A percentile compares a stretch with the other conserved stretches of the same genome.
Evolutionary conservation across 53 echinoderm and acorn worm species (phyloP).

Genomic region (Glandiceps talaboti): DNA sequence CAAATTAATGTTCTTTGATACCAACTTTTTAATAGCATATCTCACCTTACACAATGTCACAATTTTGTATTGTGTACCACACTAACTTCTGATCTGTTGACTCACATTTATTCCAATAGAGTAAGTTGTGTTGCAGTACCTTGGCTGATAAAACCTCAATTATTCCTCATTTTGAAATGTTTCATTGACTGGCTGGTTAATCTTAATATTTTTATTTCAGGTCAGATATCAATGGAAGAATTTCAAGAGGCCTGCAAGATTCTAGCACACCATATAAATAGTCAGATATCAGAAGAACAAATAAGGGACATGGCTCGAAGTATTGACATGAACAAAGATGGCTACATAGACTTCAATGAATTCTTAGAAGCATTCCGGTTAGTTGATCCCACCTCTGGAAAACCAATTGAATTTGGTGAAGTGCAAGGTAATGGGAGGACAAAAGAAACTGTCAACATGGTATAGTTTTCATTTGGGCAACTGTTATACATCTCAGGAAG

Average conservation of each 20-base stretch:
- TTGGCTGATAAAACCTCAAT: too few relatives aligned
- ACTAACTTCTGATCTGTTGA: too few relatives aligned
- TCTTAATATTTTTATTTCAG: constrained; percentile 25
- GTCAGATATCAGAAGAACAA: constrained; percentile 58
- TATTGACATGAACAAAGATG: constrained; percentile 97
- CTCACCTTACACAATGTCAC: too few relatives aligned
- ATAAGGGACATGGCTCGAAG: constrained; percentile 81
- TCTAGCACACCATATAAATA: constrained; percentile 66
- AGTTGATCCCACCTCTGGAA: constrained; percentile 44
- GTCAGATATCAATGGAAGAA: constrained; percentile 88
- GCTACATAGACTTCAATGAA: constrained; percentile 96
- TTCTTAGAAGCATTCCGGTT: constrained; percentile 89
- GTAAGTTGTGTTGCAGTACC: too few relatives aligned
- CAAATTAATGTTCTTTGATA: too few relatives aligned
- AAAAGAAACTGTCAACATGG: background rate
- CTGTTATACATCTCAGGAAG: too few relatives aligned
- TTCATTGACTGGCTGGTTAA: too few relatives aligned
- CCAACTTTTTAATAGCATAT: too few relatives aligned
- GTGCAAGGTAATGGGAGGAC: background rate
- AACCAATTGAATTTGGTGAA: background rate
- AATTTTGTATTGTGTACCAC: too few relatives aligned
- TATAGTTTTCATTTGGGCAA: too few relatives aligned
- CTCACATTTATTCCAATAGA: too few relatives aligned
- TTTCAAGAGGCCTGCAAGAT: constrained; percentile 90
- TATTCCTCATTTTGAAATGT: too few relatives aligned